Conservation (phyloP, 2,113 vertebrate species). For the Gila orcuttii region DNA sequence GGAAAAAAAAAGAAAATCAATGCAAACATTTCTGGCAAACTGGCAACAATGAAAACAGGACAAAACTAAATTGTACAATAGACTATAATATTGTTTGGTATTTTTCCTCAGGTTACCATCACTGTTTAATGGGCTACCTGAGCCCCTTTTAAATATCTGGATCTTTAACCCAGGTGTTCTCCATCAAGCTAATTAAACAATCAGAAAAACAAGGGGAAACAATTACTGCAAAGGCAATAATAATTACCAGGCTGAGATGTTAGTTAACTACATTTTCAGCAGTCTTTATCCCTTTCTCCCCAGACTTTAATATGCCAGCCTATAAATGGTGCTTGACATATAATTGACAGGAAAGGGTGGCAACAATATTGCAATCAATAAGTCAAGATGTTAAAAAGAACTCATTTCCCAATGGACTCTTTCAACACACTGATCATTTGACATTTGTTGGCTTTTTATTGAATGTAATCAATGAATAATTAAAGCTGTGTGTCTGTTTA, state of each 20-base stretch:
- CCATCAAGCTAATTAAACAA: conserved; percentile 41
- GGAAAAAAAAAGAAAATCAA: neutral
- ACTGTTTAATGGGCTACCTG: conserved; percentile 29
- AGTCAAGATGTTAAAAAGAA: neutral
- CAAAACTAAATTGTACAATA: no score
- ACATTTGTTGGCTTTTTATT: neutral
- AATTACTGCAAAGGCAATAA: conserved; percentile 46
- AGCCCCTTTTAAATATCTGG: conserved; percentile 6
- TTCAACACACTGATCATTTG: neutral
- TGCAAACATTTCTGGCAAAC: no score
- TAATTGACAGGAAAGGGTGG: conserved; percentile 7
- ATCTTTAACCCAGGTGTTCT: conserved; percentile 37
- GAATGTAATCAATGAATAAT: neutral
- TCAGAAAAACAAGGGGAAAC: conserved; percentile 53
- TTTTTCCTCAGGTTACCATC: neutral
- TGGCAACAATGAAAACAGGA: no score
- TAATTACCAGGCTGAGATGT: conserved; percentile 40
- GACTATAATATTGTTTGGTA: neutral
- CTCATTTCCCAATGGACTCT: neutral
- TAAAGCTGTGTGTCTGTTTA: neutral
- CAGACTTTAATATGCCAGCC: conserved; percentile 15
- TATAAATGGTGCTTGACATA: conserved; percentile 10
- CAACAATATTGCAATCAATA: conserved; percentile 6
- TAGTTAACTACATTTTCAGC: neutral
- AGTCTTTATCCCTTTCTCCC: neutral